Evolutionary conservation across 2,888 invertebrate species (phyloP).

Genomic region (Ochropleura plecta): DNA sequence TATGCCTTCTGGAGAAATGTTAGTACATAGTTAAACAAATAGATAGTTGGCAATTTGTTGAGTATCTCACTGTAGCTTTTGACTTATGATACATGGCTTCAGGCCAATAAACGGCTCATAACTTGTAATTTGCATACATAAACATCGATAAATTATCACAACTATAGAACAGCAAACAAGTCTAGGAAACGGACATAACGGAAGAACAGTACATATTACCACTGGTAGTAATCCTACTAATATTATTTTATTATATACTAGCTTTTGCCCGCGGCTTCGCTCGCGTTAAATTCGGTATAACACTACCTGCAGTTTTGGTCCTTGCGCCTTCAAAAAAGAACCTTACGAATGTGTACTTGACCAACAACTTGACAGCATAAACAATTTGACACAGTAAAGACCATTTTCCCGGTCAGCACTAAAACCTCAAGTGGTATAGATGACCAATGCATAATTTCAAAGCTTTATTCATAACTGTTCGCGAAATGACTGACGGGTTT

Average conservation of each 20-base stretch:
- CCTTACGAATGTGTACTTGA: not conserved
- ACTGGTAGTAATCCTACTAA: not conserved
- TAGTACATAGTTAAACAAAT: not conserved
- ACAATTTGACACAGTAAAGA: not conserved
- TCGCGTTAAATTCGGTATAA: too few relatives aligned
- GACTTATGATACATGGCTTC: not conserved
- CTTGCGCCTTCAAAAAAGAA: not conserved
- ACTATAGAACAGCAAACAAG: not conserved
- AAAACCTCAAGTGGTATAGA: not conserved
- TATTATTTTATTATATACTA: too few relatives aligned
- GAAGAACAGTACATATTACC: not conserved
- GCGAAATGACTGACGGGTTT: constrained; percentile 55
- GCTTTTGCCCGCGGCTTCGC: too few relatives aligned
- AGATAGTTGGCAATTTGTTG: not conserved
- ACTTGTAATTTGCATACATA: constrained; percentile 1
- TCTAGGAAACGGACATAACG: not conserved
- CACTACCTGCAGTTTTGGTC: too few relatives aligned
- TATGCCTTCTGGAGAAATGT: not conserved
- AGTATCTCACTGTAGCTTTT: not conserved
- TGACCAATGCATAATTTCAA: constrained; percentile 24
- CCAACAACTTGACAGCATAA: not conserved
- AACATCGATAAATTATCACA: not conserved
- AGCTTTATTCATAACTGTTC: constrained; percentile 45
- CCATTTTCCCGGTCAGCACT: not conserved
- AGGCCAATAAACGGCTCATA: constrained; percentile 5